Percentiles rank a stretch among this genome's conserved stretches.
Conservation (phyloP, 2,797 vertebrate genomes). For the Poecilia wingei region DNA sequence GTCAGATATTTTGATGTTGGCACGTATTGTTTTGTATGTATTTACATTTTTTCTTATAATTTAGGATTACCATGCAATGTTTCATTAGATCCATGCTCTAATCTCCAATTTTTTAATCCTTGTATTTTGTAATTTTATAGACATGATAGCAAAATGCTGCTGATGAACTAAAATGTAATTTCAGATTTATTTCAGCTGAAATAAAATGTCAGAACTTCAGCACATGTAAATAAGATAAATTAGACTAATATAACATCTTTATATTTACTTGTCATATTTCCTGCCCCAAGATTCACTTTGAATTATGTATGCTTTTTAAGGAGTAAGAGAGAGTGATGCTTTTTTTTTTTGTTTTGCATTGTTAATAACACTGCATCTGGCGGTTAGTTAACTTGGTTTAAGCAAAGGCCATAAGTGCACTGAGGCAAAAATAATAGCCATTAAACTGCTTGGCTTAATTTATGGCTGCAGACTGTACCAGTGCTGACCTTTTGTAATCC, state of each 20-base stretch:
- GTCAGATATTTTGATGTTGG: too few species aligned
- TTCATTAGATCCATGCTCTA: not conserved
- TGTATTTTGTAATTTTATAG: not conserved
- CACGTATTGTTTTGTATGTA: too few species aligned
- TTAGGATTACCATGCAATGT: not conserved
- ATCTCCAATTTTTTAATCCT: not conserved
- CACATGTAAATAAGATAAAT: not conserved
- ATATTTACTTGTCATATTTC: not conserved
- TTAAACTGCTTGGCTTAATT: slow-evolving; percentile 16
- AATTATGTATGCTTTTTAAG: not conserved
- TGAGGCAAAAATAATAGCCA: slow-evolving; percentile 17
- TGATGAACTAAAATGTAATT: not conserved
- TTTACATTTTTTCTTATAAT: not conserved
- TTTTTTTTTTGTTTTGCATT: not conserved
- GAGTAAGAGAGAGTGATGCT: not conserved
- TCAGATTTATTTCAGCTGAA: not conserved
- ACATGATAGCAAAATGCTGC: not conserved
- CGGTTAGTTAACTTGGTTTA: not conserved
- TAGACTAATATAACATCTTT: not conserved
- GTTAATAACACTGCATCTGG: not conserved
- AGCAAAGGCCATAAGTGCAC: slow-evolving; percentile 7
- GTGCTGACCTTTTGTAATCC: slow-evolving; percentile 7
- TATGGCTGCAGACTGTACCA: slow-evolving; percentile 6
- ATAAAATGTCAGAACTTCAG: too few species aligned
- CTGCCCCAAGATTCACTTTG: not conserved